Evolutionary conservation across 1,140 invertebrate species (phyloP).

Genomic region (Brachionus rotundiformis): DNA sequence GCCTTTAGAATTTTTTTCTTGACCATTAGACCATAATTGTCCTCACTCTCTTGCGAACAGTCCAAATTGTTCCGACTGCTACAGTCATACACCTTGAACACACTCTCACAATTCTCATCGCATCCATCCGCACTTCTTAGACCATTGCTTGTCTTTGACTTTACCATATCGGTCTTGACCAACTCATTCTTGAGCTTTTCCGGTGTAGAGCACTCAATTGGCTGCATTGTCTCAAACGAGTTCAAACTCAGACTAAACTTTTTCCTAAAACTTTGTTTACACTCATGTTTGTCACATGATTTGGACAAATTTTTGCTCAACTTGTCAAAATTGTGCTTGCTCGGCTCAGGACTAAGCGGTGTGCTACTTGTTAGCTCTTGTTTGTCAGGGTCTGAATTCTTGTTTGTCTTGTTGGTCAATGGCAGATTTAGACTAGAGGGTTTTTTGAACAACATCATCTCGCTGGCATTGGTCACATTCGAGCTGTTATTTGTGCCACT

Average conservation of each 20-base stretch:
- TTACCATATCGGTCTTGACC: neutral
- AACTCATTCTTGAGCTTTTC: neutral
- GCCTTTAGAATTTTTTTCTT: too few species aligned
- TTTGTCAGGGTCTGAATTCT: neutral
- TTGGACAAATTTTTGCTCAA: neutral
- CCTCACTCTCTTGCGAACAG: neutral
- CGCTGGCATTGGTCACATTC: neutral
- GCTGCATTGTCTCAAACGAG: slow-evolving; percentile 18
- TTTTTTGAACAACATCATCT: slow-evolving; percentile 20
- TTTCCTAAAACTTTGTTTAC: neutral
- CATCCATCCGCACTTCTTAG: neutral
- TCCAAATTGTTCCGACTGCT: slow-evolving; percentile 36
- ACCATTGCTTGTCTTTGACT: neutral
- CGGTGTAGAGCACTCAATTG: neutral
- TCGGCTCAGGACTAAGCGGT: neutral
- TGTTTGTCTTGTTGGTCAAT: neutral
- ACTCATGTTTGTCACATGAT: neutral
- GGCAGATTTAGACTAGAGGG: neutral
- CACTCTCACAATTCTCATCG: neutral
- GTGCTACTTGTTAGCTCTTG: neutral
- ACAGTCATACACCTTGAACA: neutral
- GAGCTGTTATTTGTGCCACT: slow-evolving; percentile 19
- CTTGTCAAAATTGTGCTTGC: neutral
- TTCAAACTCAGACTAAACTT: slow-evolving; percentile 10
- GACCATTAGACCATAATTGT: neutral